phyloP scores from a whole-genome alignment of 37 sponge, comb jelly and placozoan genomes.

The Bolinopsis microptera region DNA sequence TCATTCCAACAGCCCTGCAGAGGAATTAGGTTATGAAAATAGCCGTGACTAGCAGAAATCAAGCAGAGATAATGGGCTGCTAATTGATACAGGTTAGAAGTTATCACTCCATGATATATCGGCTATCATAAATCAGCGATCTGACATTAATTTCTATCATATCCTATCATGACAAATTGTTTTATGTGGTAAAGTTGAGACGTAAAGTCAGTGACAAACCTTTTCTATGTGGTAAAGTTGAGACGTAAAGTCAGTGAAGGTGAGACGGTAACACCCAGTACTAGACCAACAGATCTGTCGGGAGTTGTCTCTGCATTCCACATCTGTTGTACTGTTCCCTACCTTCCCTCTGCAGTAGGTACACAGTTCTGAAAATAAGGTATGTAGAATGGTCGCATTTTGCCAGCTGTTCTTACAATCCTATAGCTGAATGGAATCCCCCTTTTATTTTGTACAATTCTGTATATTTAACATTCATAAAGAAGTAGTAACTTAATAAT shows the following conservation, averaged over 20 bases:
- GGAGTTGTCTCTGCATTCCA: background rate
- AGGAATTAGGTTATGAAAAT: background rate
- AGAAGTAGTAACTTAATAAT: too few species aligned
- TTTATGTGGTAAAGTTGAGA: background rate
- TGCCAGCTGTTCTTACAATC: too few species aligned
- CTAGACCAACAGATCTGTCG: background rate
- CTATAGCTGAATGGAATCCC: too few species aligned
- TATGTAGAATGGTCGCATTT: background rate
- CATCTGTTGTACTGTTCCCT: background rate
- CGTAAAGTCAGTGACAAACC: background rate
- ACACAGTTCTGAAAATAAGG: slow-evolving; percentile 1
- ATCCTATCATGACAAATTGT: too few species aligned
- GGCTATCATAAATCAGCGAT: too few species aligned
- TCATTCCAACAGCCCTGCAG: slow-evolving; percentile 7
- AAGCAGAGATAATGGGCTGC: too few species aligned
- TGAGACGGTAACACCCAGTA: slow-evolving; percentile 4
- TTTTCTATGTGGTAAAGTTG: background rate
- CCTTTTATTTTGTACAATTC: too few species aligned
- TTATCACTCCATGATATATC: too few species aligned
- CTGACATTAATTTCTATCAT: too few species aligned
- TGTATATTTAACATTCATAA: too few species aligned
- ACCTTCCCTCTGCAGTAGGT: background rate
- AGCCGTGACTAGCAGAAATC: too few species aligned
- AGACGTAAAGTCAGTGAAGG: background rate
- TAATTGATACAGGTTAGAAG: too few species aligned